Conservation (phyloP, 2,113 vertebrate species). For the Dromiciops gliroides region DNA sequence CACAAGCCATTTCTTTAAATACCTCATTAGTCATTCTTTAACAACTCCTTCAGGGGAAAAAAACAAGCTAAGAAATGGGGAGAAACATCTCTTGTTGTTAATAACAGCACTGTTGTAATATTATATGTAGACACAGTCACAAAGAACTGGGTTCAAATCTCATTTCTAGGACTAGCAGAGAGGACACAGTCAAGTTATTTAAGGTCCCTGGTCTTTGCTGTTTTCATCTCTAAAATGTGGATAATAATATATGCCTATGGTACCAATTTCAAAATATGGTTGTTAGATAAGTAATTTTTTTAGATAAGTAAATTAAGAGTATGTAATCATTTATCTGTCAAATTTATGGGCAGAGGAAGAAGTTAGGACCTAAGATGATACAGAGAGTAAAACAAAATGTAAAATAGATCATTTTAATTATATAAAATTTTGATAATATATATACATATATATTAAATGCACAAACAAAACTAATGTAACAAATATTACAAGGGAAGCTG, state of each 20-base stretch:
- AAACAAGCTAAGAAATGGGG: constrained; percentile 11
- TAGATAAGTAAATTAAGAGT: too few species aligned
- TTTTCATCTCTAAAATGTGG: neutral
- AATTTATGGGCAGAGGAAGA: too few species aligned
- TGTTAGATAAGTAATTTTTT: too few species aligned
- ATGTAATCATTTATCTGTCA: too few species aligned
- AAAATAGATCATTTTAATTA: too few species aligned
- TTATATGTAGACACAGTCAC: neutral
- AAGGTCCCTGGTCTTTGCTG: neutral
- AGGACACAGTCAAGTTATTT: neutral
- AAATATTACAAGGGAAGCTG: too few species aligned
- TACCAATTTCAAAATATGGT: neutral
- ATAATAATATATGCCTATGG: neutral
- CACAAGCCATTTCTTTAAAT: neutral
- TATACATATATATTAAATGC: too few species aligned
- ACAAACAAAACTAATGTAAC: too few species aligned
- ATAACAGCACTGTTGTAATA: neutral
- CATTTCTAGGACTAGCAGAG: neutral
- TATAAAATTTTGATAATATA: too few species aligned
- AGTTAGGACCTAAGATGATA: too few species aligned
- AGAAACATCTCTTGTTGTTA: neutral
- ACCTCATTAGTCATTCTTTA: neutral
- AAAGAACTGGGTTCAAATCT: neutral
- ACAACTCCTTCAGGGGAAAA: constrained; percentile 13
- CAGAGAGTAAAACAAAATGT: too few species aligned